phyloP scores from a whole-genome alignment of 2,797 vertebrate genomes.

The Champsocephalus esox region DNA sequence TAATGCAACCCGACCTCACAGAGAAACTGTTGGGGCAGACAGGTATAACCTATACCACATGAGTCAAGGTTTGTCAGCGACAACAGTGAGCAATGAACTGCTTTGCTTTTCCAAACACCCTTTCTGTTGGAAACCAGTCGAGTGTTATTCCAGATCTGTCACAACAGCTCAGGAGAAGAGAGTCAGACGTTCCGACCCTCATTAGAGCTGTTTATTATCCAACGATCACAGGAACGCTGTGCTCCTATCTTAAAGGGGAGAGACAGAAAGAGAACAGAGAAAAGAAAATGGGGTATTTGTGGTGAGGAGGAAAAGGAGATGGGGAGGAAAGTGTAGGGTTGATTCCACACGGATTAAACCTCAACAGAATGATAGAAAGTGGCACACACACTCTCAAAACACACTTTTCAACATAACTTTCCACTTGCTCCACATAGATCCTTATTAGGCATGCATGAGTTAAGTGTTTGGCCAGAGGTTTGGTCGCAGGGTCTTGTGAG shows the following conservation, averaged over 20 bases:
- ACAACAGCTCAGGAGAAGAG: slow-evolving; percentile 40
- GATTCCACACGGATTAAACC: slow-evolving; percentile 28
- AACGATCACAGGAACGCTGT: background rate
- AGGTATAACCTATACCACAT: slow-evolving; percentile 17
- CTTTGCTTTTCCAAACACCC: slow-evolving; percentile 57
- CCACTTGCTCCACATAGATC: slow-evolving; percentile 25
- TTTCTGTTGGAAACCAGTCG: slow-evolving; percentile 36
- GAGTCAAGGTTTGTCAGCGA: slow-evolving; percentile 48
- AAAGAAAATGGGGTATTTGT: slow-evolving; percentile 11
- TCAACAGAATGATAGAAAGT: background rate
- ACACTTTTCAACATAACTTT: slow-evolving; percentile 20
- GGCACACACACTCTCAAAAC: slow-evolving; percentile 11
- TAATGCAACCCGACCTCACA: slow-evolving; percentile 52
- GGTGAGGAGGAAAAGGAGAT: slow-evolving; percentile 8
- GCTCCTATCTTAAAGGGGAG: background rate
- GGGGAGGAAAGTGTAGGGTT: background rate
- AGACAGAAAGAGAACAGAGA: background rate
- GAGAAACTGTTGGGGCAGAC: slow-evolving; percentile 23
- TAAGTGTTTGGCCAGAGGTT: slow-evolving; percentile 47
- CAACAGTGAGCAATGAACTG: slow-evolving; percentile 47
- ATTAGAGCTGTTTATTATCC: slow-evolving; percentile 49
- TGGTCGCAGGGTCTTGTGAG: slow-evolving; percentile 22
- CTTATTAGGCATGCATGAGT: slow-evolving; percentile 30
- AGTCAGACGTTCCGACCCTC: slow-evolving; percentile 15
- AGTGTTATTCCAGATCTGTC: slow-evolving; percentile 53